phyloP scores from a whole-genome alignment of 2,797 vertebrate species.

The Bryconaethiops microstoma region DNA sequence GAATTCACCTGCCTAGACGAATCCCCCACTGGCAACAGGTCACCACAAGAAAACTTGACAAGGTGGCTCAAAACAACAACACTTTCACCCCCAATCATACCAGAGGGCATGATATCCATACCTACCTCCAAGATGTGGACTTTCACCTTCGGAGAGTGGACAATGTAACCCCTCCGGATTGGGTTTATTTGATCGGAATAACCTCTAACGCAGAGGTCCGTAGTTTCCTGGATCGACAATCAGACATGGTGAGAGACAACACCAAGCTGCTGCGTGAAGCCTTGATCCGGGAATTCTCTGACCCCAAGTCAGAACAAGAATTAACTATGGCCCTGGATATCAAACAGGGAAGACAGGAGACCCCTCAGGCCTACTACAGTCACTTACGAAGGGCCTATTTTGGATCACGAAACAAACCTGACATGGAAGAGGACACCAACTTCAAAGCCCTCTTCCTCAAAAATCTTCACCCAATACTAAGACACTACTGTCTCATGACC shows the following conservation, averaged over 20 bases:
- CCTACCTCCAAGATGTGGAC: background rate
- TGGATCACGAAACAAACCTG: background rate
- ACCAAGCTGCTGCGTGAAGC: background rate
- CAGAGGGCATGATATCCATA: background rate
- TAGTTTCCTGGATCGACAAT: background rate
- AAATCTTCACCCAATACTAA: background rate
- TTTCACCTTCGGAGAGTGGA: background rate
- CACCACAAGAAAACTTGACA: background rate
- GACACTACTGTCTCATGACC: background rate
- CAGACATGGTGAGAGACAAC: background rate
- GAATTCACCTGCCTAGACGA: background rate
- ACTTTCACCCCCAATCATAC: background rate
- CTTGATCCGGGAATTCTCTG: background rate
- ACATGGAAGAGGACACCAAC: background rate
- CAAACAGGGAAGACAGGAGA: background rate
- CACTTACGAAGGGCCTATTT: background rate
- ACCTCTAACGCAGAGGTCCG: background rate
- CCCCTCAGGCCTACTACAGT: background rate
- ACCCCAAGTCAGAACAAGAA: background rate
- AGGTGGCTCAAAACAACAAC: background rate
- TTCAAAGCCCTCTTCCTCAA: background rate
- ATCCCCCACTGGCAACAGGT: too few relatives aligned
- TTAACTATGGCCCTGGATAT: background rate
- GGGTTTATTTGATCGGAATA: background rate
- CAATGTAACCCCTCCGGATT: background rate